Percentiles rank a stretch among this genome's conserved stretches.
These are phyloP conservation scores for Hippocampus comes DNA, from an alignment of 2,113 vertebrate species.

Conservation along the genomic window DNA sequence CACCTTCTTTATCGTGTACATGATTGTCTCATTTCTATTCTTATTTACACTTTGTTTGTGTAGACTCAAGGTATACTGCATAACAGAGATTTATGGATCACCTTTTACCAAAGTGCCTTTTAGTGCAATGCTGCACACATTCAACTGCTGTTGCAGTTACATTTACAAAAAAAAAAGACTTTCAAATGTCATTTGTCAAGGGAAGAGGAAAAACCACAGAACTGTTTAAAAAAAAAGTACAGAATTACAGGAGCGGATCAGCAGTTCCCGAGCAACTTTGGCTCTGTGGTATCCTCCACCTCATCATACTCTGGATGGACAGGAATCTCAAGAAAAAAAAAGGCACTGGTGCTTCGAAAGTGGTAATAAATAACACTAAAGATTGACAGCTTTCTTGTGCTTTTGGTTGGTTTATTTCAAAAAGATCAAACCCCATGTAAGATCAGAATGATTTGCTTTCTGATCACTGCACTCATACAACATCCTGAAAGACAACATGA, in stretches of 20 bases:
- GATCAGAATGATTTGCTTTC: background rate
- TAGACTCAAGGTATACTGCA: conserved; percentile 14
- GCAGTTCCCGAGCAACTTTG: background rate
- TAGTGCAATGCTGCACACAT: conserved; percentile 44
- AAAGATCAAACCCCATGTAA: background rate
- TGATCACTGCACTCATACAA: background rate
- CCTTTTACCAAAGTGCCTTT: conserved; percentile 64
- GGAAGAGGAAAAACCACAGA: background rate
- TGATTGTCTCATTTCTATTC: conserved; percentile 4
- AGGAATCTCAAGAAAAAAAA: conserved; percentile 16
- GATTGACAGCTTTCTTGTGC: background rate
- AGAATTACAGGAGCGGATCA: background rate
- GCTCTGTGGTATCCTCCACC: conserved; percentile 4
- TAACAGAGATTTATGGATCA: conserved; percentile 29
- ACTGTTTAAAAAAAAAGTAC: conserved; percentile 9
- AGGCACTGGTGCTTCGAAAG: conserved; percentile 31
- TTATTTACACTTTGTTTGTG: conserved; percentile 15
- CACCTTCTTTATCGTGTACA: background rate
- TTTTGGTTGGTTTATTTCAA: background rate
- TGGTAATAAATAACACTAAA: conserved; percentile 41
- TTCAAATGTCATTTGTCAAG: conserved; percentile 4
- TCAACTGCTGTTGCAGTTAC: conserved; percentile 48
- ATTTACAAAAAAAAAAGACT: conserved; percentile 12
- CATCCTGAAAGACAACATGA: background rate
- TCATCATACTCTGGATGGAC: conserved; percentile 13